Evolutionary conservation across 2,113 vertebrate species (phyloP).

Genomic region (Psittacula cyanocephala): DNA sequence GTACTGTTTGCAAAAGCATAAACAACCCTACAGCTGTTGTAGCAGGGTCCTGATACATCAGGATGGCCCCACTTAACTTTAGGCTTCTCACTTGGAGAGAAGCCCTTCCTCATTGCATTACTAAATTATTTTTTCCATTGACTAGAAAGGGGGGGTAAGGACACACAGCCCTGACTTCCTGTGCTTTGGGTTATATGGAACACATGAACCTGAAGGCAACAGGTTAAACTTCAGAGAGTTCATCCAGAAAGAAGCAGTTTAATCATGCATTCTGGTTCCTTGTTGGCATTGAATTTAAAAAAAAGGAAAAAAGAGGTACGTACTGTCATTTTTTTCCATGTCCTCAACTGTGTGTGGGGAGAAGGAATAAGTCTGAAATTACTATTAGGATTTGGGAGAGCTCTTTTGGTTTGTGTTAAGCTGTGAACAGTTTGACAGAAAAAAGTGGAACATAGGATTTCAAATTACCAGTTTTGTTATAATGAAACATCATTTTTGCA

Average conservation of each 20-base stretch:
- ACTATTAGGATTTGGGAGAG: background rate
- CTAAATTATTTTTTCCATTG: background rate
- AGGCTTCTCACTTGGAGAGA: background rate
- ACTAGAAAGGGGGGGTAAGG: background rate
- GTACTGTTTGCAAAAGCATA: background rate
- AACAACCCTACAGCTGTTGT: slow-evolving; percentile 8
- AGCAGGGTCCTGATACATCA: background rate
- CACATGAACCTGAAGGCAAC: background rate
- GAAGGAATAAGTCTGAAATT: background rate
- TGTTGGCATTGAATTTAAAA: background rate
- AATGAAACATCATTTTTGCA: background rate
- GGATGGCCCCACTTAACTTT: background rate
- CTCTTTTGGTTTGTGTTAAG: background rate
- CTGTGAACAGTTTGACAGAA: background rate
- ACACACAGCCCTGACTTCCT: background rate
- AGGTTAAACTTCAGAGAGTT: background rate
- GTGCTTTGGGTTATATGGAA: background rate
- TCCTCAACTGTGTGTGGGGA: background rate
- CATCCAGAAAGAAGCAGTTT: background rate
- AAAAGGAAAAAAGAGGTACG: background rate
- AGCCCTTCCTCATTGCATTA: background rate
- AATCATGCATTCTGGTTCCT: background rate
- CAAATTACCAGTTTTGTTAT: background rate
- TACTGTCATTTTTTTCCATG: background rate
- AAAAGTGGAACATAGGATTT: background rate